Evolutionary conservation across 2,888 invertebrate genomes (phyloP), one percentile per base, ranked within the genome.

Genomic region (Operophtera brumata): DNA sequence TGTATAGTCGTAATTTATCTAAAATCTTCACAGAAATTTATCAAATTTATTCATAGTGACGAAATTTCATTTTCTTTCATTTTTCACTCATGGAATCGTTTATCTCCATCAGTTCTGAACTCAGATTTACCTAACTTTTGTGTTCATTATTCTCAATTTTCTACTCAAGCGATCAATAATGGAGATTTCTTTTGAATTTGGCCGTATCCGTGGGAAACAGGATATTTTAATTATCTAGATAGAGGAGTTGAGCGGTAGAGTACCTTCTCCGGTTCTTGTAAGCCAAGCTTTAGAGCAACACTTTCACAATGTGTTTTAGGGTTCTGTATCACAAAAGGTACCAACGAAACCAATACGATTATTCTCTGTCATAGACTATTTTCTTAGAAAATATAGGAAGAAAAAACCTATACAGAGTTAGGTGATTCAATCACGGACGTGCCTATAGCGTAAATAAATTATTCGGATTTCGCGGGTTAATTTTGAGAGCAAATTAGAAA

Each of bases 51-150:
- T 34, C 41, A 30, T 26, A 39, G 10, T 8, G 28, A 47, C 32
- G 40, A 35, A 44, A 47, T 44, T 39, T 44, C 13, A 54, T n/a
- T 52, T 32, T 40, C 30, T 39, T 37, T 49, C 32, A 43, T 47
- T 53, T 42, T 48, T 52, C 36, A 37, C 30, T 20, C 26, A 41
- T 12, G 20, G 40, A 52, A 41, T 36, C 40, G 56, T 67, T 59
- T 57, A 62, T 59, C 47, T 47, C 32, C 49, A 57, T 57, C 59
- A 62, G 65, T 62, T 43, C 42, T 48, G 42, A 40, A 55, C 45
- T 62, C 25, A 46, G 34, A 59, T 57, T 50, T 53, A 48, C 47
- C 47, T 53, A 44, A 28, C 59, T 30, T 47, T 57, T 61, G 47
- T 57, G 35, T 57, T 54, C 51, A 54, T 54, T 56, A 51, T 42